These are phyloP conservation scores for Darevskia mixta DNA, from an alignment of 2,797 vertebrate species.

Conservation along the genomic window DNA sequence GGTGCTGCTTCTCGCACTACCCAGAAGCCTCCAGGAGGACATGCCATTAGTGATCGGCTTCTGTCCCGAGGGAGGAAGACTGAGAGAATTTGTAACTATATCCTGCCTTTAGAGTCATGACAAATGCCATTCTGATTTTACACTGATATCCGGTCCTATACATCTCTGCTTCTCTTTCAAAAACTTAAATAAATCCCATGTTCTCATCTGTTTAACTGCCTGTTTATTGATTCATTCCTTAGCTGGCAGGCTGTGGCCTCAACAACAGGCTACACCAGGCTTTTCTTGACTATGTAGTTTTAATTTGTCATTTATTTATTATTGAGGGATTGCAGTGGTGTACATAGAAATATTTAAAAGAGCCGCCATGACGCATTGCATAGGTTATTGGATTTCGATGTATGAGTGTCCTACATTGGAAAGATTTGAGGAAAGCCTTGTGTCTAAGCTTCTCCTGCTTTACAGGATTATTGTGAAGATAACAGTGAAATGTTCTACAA, in stretches of 20 bases:
- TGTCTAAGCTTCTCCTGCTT: neutral
- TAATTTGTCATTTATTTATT: neutral
- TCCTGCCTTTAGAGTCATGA: neutral
- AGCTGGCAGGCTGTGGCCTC: neutral
- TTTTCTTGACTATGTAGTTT: neutral
- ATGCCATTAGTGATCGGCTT: neutral
- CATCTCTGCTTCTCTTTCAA: neutral
- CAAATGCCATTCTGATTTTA: neutral
- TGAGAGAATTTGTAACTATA: neutral
- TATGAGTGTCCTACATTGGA: no score
- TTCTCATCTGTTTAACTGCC: neutral
- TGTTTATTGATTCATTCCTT: neutral
- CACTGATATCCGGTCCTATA: neutral
- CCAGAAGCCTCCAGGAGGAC: neutral
- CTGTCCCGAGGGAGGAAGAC: neutral
- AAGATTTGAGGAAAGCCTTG: neutral
- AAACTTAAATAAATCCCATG: neutral
- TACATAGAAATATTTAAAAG: neutral
- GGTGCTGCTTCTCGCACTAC: neutral
- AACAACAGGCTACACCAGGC: neutral
- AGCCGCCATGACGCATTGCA: neutral
- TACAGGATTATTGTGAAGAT: neutral
- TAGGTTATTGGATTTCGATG: neutral
- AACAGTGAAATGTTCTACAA: neutral
- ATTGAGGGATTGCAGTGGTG: no score